Conservation (phyloP, 2,113 vertebrate genomes). For the Alethe castanea region DNA sequence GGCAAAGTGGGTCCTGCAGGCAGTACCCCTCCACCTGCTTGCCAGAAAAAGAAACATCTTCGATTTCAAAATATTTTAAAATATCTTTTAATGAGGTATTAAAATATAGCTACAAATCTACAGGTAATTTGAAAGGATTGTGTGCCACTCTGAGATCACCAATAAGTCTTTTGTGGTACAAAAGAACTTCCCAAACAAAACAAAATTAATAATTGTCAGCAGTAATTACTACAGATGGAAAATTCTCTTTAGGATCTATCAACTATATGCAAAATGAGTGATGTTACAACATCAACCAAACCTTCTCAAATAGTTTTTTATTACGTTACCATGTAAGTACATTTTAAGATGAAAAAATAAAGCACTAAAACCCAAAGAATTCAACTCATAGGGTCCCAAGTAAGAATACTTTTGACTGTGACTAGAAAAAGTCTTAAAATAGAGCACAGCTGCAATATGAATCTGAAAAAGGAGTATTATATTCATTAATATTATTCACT, state of each 20-base stretch:
- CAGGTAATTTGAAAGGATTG: neutral
- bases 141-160: neutral
- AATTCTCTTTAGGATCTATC: neutral
- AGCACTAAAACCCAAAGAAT: neutral
- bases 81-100: constrained; percentile 1
- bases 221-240: neutral
- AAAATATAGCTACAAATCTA: neutral
- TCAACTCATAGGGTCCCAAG: neutral
- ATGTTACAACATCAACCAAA: neutral
- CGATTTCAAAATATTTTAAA: constrained; percentile 22
- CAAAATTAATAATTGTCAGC: neutral
- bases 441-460: neutral
- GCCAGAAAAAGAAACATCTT: neutral
- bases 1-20: constrained; percentile 39
- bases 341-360: neutral
- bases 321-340: neutral
- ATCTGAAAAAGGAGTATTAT: neutral
- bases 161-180: neutral
- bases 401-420: neutral
- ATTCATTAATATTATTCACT: neutral
- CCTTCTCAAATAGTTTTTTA: neutral
- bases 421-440: neutral
- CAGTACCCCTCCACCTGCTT: constrained; percentile 31
- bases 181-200: neutral
- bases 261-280: neutral